Evolutionary conservation across 2,797 vertebrate genomes (phyloP), one percentile per base, ranked within the genome.

Genomic region (Microctenopoma stevenorrisi): DNA sequence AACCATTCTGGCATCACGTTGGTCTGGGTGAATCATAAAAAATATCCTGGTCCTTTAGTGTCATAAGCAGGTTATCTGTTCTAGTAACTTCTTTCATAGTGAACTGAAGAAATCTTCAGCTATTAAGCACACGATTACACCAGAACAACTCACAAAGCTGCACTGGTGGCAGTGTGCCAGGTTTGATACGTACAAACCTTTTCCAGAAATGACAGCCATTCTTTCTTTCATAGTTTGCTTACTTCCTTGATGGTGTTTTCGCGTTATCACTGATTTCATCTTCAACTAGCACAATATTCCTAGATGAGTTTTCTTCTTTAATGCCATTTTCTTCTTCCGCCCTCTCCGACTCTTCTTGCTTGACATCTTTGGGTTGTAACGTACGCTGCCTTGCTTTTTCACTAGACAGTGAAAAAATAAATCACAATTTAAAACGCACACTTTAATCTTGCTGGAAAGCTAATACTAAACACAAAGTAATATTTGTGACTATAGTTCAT

Each of bases 171-270:
- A 4, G n/a, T 33, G 30, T 33, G 30, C 30, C 1, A 33, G 5
- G 30, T 33, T 33, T 6, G 30, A 33, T 33, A 33, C 30, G 7
- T 33, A 33, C 30, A 33, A 33, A 33, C 30, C 7, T 6, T 33
- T 33, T 7, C 30, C 42, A 44, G 4, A 15, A 16, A 4, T 7
- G 14, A 44, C 1, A 14, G 18, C 18, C 25, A 14, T 44, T 22
- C 22, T 22, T 22, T 22, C 12, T 12, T 38, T 38, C 3, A 12
- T 38, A 10, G 9, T 12, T 38, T 16, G 5, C 42, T 95, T 77
- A 97, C 96, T 96, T 97, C 63, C 94, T 95, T 8, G 94, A 93
- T 0, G 94, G 91, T 16, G 14, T 14, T 15, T 95, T 94, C 28
- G 92, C 88, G 38, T 92, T 92, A 44, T 94, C 91, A 72, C 68